Conservation (phyloP, 2,888 invertebrate species). For the Cephalotes varians region DNA sequence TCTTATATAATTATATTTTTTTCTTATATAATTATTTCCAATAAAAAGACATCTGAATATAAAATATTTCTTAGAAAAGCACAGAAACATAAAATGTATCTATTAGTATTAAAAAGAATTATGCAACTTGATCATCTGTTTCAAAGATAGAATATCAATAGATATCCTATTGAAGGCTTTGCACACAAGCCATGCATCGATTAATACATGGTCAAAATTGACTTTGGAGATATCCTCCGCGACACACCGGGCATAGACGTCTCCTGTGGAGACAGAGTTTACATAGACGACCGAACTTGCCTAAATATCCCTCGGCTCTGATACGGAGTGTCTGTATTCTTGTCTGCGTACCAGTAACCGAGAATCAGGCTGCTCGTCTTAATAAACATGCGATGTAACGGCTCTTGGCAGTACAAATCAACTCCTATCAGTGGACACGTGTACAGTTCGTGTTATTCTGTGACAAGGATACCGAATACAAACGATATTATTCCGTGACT, state of each 20-base stretch:
- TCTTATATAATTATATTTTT: background rate
- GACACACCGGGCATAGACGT: conserved; percentile 23
- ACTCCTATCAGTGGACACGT: conserved; percentile 23
- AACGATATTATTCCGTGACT: background rate
- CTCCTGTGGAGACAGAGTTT: conserved; percentile 42
- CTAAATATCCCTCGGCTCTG: conserved; percentile 44
- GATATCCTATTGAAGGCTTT: background rate
- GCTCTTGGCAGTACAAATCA: conserved; percentile 34
- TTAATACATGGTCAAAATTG: conserved; percentile 43
- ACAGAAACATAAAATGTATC: background rate
- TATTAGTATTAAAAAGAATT: background rate
- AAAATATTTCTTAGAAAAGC: background rate
- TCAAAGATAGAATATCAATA: background rate
- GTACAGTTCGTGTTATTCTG: conserved; percentile 17
- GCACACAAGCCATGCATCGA: background rate
- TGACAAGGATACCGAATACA: background rate
- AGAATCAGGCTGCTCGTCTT: conserved; percentile 11
- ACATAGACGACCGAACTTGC: conserved; percentile 41
- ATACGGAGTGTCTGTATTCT: conserved; percentile 8
- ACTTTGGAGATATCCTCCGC: conserved; percentile 14
- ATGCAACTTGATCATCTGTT: background rate
- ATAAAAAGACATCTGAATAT: background rate
- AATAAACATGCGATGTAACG: conserved; percentile 27
- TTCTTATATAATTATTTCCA: background rate
- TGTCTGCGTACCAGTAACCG: background rate